Evolutionary conservation across 2,888 invertebrate species (phyloP).

Genomic region (Ennomos quercinarius): DNA sequence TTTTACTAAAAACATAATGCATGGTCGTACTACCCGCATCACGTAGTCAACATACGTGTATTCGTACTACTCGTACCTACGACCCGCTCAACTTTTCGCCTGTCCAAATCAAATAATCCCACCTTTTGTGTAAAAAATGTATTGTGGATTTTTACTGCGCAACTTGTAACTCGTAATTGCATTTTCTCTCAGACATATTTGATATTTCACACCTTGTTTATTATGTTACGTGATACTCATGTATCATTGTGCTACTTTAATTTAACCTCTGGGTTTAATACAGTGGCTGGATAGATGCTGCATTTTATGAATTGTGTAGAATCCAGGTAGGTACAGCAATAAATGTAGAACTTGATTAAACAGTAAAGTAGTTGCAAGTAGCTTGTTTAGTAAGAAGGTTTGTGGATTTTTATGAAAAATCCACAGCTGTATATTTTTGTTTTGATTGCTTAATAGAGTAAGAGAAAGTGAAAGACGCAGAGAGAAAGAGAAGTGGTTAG

Average conservation of each 20-base stretch:
- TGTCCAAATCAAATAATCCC: conserved; percentile 44
- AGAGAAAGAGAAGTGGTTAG: no score
- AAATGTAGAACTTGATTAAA: not conserved
- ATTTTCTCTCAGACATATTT: conserved; percentile 43
- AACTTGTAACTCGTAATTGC: conserved; percentile 44
- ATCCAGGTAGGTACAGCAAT: not conserved
- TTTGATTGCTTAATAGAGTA: no score
- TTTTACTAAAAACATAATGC: not conserved
- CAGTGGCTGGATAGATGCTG: conserved; percentile 13
- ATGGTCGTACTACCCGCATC: conserved; percentile 14
- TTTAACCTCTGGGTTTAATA: conserved; percentile 23
- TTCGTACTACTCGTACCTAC: conserved; percentile 8
- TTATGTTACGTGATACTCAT: conserved; percentile 37
- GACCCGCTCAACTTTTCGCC: conserved; percentile 41
- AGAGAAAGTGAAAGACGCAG: no score
- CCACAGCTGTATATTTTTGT: no score
- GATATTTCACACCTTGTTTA: conserved; percentile 43
- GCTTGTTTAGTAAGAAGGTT: no score
- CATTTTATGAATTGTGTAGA: conserved; percentile 5
- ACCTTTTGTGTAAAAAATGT: conserved; percentile 41
- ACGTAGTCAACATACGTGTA: conserved; percentile 14
- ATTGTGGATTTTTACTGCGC: conserved; percentile 41
- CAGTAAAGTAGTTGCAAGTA: not conserved
- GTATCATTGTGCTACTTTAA: conserved; percentile 26
- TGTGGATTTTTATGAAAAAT: no score